Conservation (phyloP, 2,888 invertebrate genomes). For the Nephrotoma flavescens region DNA sequence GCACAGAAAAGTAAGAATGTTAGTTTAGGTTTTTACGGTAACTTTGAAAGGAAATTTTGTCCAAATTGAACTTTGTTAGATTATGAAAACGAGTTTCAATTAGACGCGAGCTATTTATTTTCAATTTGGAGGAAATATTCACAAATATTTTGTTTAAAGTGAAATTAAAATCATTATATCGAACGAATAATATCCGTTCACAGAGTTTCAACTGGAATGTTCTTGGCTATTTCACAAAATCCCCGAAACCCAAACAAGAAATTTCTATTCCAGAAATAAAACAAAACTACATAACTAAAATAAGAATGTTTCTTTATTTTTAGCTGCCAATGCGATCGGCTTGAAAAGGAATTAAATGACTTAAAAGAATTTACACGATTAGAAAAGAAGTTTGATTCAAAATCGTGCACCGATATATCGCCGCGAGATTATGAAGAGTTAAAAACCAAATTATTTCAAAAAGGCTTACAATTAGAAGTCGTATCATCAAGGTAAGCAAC, state of each 20-base stretch:
- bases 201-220: not conserved
- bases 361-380: slow-evolving; percentile 42
- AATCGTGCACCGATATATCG: slow-evolving; percentile 16
- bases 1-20: not conserved
- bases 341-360: slow-evolving; percentile 38
- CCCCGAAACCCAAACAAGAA: not conserved
- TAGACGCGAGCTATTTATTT: too few relatives aligned
- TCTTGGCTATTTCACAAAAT: slow-evolving; percentile 2
- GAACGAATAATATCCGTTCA: not conserved
- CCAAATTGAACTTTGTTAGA: too few relatives aligned
- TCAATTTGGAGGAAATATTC: too few relatives aligned
- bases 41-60: too few relatives aligned
- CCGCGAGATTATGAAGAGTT: slow-evolving; percentile 12
- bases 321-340: slow-evolving; percentile 29
- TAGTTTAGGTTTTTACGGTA: not conserved
- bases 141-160: too few relatives aligned
- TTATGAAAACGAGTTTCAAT: too few relatives aligned
- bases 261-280: slow-evolving; percentile 3
- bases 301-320: slow-evolving; percentile 16
- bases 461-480: slow-evolving; percentile 4
- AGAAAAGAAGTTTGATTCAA: slow-evolving; percentile 36
- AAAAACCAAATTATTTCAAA: slow-evolving; percentile 10
- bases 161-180: not conserved
- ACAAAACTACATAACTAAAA: not conserved
- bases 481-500: slow-evolving; percentile 9